Percentiles rank a stretch among this genome's conserved stretches.
These are phyloP conservation scores for Drosophila mettleri DNA, from an alignment of 2,888 invertebrate species.

Conservation along the genomic window DNA sequence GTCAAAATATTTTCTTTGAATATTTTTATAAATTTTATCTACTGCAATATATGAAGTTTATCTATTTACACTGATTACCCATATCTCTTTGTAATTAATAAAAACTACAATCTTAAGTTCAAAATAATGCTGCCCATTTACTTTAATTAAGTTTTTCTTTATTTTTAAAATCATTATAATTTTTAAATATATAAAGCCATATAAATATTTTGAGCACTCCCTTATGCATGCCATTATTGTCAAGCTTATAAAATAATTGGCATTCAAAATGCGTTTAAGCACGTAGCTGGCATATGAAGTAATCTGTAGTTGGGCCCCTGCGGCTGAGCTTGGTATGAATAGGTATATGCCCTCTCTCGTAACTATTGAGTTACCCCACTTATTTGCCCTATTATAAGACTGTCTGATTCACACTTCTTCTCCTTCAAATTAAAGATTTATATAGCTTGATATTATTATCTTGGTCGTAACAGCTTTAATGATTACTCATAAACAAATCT, in stretches of 20 bases:
- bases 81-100: neutral
- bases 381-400: neutral
- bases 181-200: neutral
- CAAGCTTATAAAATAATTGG: conserved; percentile 6
- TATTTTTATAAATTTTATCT: no score
- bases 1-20: neutral
- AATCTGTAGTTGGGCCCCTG: neutral
- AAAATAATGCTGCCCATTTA: neutral
- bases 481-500: neutral
- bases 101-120: neutral
- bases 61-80: no score
- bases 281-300: conserved; percentile 11
- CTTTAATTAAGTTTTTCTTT: no score
- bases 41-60: no score
- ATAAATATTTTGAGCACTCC: neutral
- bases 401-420: neutral
- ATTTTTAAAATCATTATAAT: no score
- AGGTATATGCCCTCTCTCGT: neutral
- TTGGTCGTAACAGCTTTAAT: neutral
- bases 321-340: neutral
- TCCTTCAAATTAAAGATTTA: neutral
- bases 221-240: conserved; percentile 11
- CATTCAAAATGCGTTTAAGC: conserved; percentile 16
- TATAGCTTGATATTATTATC: no score
- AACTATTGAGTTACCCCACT: neutral